These are phyloP conservation scores for Telmatherina bonti DNA, from an alignment of 2,797 vertebrate species.

Conservation along the genomic window DNA sequence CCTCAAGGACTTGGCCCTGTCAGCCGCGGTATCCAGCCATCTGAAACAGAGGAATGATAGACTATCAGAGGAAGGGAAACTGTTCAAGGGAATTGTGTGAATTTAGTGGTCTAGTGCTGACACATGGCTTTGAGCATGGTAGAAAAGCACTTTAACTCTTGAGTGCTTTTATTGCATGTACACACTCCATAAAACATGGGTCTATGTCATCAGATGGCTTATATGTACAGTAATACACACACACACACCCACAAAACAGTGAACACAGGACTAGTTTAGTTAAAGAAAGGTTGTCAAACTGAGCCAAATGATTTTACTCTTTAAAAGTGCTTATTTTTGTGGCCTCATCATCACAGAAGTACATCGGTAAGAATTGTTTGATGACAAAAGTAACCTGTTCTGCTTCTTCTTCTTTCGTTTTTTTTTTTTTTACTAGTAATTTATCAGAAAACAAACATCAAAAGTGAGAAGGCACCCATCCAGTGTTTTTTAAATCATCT, in stretches of 20 bases:
- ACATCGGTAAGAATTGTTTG: constrained; percentile 26
- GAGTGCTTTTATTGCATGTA: constrained; percentile 80
- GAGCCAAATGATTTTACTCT: constrained; percentile 15
- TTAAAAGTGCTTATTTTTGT: background rate
- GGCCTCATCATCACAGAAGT: background rate
- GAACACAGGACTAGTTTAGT: constrained; percentile 27
- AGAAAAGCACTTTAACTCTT: constrained; percentile 85
- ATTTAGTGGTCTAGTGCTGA: constrained; percentile 82
- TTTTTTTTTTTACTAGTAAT: constrained; percentile 14
- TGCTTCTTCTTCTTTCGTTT: too few species aligned
- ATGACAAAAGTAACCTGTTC: background rate
- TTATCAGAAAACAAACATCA: constrained; percentile 22
- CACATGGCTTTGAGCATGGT: constrained; percentile 81
- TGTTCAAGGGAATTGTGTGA: constrained; percentile 78
- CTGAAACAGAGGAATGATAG: constrained; percentile 81
- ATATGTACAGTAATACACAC: constrained; percentile 53
- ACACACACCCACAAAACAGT: too few species aligned
- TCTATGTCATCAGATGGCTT: constrained; percentile 41
- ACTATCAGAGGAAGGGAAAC: constrained; percentile 79
- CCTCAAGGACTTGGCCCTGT: constrained; percentile 82
- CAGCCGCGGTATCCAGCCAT: constrained; percentile 79
- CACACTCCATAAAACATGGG: constrained; percentile 78
- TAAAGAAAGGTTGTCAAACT: constrained; percentile 8
- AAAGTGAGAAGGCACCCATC: background rate
- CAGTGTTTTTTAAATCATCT: background rate